Base-by-base conservation (phyloP, 2,888 invertebrate genomes). In the Escarpia spicata region DNA sequence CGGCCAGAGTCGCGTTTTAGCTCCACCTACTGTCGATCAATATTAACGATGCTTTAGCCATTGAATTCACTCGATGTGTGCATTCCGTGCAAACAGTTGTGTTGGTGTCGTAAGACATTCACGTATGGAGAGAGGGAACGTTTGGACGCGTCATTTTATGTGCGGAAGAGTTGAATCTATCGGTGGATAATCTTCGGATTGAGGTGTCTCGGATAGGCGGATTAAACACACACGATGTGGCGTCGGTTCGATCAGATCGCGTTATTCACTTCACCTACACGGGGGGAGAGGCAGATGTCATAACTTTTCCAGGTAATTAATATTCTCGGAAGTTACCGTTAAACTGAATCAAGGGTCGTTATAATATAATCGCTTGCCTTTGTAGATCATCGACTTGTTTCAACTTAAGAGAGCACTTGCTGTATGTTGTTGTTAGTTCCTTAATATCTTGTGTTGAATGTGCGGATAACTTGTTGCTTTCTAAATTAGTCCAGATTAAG, bases 231-330 rank as follows among this genome's bases (percentile, higher is more conserved):
- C 75, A 75, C 26, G 75, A 75, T 75, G 75, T 75, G 75, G 19
- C 19, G 6, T 19, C 26, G n/a, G 19, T 26, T 75, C 19, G 75
- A 75, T 75, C 19, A 75, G 75, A n/a, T 26, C 6, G 75, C 26
- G 26, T 75, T 6, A 26, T n/a, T 75, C 6, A 6, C 75, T 15
- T 75, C 75, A n/a, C n/a, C 75, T 75, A n/a, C 26, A 26, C 75
- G 19, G 6, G 19, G n/a, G 6, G 75, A 37, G 75, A 75, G 15
- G 75, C 6, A 26, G 26, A 15, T 75, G 26, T 75, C 75, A 3
- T 75, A 75, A 75, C 75, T 75, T 75, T 75, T 75, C n/a, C 75
- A 75, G 75, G 75, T 75, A 75, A 75, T 52, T 52, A 26, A 75
- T 26, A 4, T 75, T 75, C 26, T 75, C 19, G 75, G 75, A 26